Conservation (phyloP, 2,888 invertebrate genomes). For the Gryllus longicercus region DNA sequence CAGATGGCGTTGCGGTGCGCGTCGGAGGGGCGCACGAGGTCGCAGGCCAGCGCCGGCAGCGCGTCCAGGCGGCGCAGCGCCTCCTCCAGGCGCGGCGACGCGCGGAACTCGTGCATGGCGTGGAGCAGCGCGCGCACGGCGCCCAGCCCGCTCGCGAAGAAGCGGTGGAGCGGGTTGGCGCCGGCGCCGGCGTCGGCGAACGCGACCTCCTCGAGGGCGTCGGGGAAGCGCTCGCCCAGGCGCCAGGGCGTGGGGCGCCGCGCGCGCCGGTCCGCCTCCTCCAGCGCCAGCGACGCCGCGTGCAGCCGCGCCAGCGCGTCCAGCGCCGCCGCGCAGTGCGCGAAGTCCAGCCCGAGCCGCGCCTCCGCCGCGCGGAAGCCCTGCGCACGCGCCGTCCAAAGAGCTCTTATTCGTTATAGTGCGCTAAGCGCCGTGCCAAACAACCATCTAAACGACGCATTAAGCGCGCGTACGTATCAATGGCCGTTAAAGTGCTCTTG, state of each 20-base stretch:
- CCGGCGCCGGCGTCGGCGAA: neutral
- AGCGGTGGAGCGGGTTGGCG: neutral
- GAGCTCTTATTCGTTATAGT: too few relatives aligned
- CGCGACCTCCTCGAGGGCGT: neutral
- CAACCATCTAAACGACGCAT: too few relatives aligned
- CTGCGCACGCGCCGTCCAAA: neutral
- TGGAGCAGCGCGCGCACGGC: neutral
- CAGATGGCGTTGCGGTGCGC: neutral
- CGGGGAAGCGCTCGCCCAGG: neutral
- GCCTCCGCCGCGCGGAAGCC: neutral
- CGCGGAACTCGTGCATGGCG: neutral
- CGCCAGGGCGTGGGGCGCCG: neutral
- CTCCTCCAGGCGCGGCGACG: neutral
- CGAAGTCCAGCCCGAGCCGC: neutral
- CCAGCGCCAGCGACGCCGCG: neutral
- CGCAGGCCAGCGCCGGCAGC: neutral
- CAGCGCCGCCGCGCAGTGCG: neutral
- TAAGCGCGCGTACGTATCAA: too few relatives aligned
- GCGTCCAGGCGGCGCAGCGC: neutral
- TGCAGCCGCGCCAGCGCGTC: neutral
- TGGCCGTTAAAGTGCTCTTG: too few relatives aligned
- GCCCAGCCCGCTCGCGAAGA: neutral
- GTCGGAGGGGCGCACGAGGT: neutral
- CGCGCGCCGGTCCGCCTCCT: neutral
- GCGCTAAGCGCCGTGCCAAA: too few relatives aligned